phyloP scores from a whole-genome alignment of 92 coral and sea anemone genomes.

The Porites cylindrica region DNA sequence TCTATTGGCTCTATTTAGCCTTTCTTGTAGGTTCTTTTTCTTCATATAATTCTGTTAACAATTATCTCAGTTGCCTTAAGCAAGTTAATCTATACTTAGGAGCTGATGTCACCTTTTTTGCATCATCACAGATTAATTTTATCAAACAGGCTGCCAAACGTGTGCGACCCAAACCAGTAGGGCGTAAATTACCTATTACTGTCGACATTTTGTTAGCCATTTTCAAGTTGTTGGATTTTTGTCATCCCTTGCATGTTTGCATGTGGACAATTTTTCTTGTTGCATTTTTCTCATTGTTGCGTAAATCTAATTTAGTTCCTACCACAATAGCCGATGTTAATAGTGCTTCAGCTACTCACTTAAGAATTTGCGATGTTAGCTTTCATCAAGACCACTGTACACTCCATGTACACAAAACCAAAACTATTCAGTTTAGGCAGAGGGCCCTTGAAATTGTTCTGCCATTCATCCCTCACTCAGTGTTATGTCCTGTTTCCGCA shows the following conservation, averaged over 20 bases:
- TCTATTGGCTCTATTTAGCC: conserved; percentile 10
- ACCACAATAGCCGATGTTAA: neutral
- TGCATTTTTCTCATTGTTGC: neutral
- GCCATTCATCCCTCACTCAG: conserved; percentile 6
- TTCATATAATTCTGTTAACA: neutral
- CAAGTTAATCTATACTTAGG: neutral
- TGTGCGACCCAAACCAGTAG: too few species aligned
- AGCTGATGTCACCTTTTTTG: neutral
- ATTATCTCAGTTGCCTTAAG: conserved; percentile 3
- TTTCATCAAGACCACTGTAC: conserved; percentile 14
- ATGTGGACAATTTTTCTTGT: neutral
- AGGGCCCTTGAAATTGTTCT: conserved; percentile 13
- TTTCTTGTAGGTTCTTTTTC: conserved; percentile 4
- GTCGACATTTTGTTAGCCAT: neutral
- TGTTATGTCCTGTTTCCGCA: conserved; percentile 11
- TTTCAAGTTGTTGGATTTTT: neutral
- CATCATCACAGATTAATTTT: neutral
- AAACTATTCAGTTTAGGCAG: conserved; percentile 31
- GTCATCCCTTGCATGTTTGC: neutral
- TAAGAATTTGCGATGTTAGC: neutral
- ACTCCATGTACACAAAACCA: conserved; percentile 23
- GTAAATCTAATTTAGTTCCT: neutral
- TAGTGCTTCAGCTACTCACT: neutral
- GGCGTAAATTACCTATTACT: neutral
- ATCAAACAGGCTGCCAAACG: neutral